phyloP scores from a whole-genome alignment of 2,113 vertebrate species.

The Microtus richardsoni region DNA sequence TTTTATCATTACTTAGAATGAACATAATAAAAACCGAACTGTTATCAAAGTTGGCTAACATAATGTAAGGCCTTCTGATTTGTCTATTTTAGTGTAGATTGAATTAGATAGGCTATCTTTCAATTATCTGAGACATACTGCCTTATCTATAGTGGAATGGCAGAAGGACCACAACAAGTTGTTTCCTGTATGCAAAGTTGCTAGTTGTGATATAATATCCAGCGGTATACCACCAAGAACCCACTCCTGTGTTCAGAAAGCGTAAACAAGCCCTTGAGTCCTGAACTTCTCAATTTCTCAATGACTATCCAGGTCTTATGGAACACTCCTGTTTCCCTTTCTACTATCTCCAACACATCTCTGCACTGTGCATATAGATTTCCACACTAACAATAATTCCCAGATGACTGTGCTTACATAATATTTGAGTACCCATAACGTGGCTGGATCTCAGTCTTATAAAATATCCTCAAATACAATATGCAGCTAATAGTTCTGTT shows the following conservation, averaged over 20 bases:
- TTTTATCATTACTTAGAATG: conserved; percentile 1
- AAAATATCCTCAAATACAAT: background rate
- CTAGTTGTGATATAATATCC: background rate
- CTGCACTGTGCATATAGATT: background rate
- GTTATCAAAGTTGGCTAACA: background rate
- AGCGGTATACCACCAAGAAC: background rate
- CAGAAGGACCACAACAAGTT: background rate
- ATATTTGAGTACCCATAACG: background rate
- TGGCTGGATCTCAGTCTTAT: background rate
- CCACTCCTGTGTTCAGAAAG: background rate
- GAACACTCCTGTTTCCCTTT: background rate
- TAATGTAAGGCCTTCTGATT: conserved; percentile 37
- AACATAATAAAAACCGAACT: conserved; percentile 36
- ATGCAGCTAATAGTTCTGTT: background rate
- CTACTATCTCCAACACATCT: background rate
- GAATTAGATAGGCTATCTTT: background rate
- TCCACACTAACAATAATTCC: background rate
- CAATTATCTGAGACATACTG: background rate
- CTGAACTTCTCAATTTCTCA: background rate
- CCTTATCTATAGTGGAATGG: background rate
- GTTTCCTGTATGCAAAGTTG: background rate
- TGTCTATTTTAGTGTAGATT: background rate
- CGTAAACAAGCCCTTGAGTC: background rate
- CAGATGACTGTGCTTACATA: background rate
- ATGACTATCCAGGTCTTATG: background rate